phyloP scores from a whole-genome alignment of 2,797 vertebrate genomes.

The Dryobates pubescens region DNA sequence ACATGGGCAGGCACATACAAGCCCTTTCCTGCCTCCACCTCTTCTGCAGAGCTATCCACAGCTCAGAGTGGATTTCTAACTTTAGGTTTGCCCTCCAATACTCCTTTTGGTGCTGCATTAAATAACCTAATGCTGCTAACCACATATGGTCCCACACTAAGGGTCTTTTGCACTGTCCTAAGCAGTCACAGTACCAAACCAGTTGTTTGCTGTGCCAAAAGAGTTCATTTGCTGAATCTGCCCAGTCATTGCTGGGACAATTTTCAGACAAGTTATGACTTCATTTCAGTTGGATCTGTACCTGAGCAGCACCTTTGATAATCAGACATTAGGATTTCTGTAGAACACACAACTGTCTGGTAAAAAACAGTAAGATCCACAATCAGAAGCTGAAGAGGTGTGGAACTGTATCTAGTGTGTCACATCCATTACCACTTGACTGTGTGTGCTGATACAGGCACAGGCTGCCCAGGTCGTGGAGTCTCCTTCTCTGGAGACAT shows the following conservation, averaged over 20 bases:
- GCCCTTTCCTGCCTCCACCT: not conserved
- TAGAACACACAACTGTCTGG: rapidly evolving
- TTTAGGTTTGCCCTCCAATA: not conserved
- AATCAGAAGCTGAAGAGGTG: not conserved
- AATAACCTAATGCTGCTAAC: not conserved
- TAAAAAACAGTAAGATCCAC: not conserved
- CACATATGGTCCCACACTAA: not conserved
- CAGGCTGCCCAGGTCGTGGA: too few species aligned
- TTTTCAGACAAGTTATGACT: not conserved
- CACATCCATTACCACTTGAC: not conserved
- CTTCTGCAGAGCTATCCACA: not conserved
- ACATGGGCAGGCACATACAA: rapidly evolving
- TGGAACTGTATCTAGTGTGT: not conserved
- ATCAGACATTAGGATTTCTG: not conserved
- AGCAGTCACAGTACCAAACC: not conserved
- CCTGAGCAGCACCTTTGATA: not conserved
- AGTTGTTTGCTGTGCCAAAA: rapidly evolving
- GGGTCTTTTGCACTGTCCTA: not conserved
- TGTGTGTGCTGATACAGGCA: not conserved
- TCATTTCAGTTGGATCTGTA: not conserved
- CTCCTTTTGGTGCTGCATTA: not conserved
- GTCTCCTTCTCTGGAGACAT: too few species aligned
- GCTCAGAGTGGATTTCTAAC: not conserved
- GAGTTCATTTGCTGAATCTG: not conserved
- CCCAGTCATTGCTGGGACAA: not conserved